Conservation (phyloP, 1,140 invertebrate species). For the Ganaspis sp. region DNA sequence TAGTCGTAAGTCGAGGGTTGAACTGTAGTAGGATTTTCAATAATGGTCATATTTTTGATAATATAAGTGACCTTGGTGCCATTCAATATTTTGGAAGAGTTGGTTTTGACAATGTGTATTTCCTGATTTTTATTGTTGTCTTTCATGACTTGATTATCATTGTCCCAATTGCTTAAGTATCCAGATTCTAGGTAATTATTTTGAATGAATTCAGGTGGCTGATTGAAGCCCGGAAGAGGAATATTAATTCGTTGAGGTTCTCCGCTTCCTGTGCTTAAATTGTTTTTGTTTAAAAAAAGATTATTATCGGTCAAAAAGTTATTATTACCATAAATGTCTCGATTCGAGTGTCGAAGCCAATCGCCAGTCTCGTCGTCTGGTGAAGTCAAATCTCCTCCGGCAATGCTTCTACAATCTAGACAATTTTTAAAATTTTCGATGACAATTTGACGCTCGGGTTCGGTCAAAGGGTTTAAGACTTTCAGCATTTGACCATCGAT, state of each 20-base stretch:
- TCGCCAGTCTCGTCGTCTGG: background rate
- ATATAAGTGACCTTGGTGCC: background rate
- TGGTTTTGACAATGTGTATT: background rate
- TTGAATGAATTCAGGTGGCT: background rate
- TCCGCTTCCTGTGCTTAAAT: no score
- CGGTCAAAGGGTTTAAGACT: background rate
- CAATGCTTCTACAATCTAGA: background rate
- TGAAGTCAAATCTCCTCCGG: background rate
- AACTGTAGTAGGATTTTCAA: background rate
- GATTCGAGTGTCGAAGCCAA: background rate
- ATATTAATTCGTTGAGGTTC: background rate
- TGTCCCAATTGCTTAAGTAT: background rate
- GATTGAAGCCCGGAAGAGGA: background rate
- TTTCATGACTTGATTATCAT: background rate
- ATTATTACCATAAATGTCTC: background rate
- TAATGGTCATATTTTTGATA: background rate
- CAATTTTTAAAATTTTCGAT: background rate
- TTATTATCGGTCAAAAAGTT: background rate
- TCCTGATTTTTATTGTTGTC: background rate
- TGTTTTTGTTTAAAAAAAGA: background rate
- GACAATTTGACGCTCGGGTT: background rate
- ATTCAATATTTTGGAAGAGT: background rate
- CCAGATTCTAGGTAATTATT: background rate
- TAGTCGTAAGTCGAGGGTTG: background rate
- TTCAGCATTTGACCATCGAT: background rate